Evolutionary conservation across 2,888 invertebrate species (phyloP), one percentile per base, ranked within the genome.

Genomic region (Hypomecis atomaria): DNA sequence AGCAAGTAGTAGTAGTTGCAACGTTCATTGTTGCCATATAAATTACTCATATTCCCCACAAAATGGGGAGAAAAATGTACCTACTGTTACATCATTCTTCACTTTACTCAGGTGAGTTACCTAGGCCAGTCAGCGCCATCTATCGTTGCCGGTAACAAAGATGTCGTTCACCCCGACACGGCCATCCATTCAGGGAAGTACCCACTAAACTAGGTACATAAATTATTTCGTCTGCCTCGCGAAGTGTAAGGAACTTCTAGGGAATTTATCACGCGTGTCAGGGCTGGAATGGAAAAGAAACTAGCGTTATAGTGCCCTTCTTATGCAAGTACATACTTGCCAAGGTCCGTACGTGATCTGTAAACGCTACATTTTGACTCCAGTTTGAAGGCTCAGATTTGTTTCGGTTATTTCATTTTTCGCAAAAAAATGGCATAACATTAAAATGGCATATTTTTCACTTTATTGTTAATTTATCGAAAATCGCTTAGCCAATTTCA

Each of bases 141-240:
- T 67, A 71, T 71, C 72, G 62, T 62, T 70, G 65, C 65, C 76
- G 75, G 81, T 85, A 88, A 89, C 87, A 87, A 83, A 88, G 90
- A 89, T 87, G 91, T 90, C 91, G 83, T 88, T 90, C 90, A 88
- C 89, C 89, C 85, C 83, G 74, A 78, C 78, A 77, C 78, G 74
- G 81, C 89, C 87, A 88, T 90, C 86, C 86, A 90, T 90, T 84
- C 84, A 80, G 77, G 79, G 84, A 87, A 89, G 88, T 84, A 86
- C 85, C 86, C 87, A 86, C 88, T 90, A 91, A 91, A 91, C 90
- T 91, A 91, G 89, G 88, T 83, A 90, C 90, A 90, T 91, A 91
- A 89, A 91, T 91, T 90, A 91, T 91, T 91, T 90, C 89, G 90
- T 89, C 90, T 89, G 89, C 89, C 84, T 82, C 85, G 79, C 87